Evolutionary conservation across 2,888 invertebrate genomes (phyloP), one percentile per base, ranked within the genome.

Genomic region (Trimorus sp.): DNA sequence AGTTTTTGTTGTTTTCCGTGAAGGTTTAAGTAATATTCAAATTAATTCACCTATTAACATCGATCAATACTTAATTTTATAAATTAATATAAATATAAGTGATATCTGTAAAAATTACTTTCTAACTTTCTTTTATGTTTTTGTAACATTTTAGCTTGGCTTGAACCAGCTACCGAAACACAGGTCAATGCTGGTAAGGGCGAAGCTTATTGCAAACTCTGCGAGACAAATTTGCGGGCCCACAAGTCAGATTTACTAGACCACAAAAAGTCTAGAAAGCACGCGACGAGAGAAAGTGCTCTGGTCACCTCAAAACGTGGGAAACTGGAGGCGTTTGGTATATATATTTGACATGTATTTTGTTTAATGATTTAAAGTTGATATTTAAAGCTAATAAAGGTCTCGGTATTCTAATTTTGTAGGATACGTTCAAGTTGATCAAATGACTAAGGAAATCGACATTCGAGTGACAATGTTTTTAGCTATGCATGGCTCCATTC

Each of bases 301-400:
- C 37, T 60, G n/a, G 26, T 12, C 11, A 60, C 60, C 36, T 60
- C 60, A 42, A 16, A 7, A 45, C 60, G 60, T 45, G 60, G 45
- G 12, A 60, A 15, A 60, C 11, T 60, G 45, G 60, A 60, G 16
- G 12, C 42, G 16, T 60, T 60, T 60, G 60, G 60, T 60, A 60
- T 45, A 60, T 45, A 51, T 51, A 51, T 51, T 14, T 51, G 3
- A 14, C 2, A 14, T 14, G 15, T 14, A 14, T 51, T 54, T 54
- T 54, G 8, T 16, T 26, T 16, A 16, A 36, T 54, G 9, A 54
- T 26, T 26, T 26, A 54, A 26, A 54, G 11, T 54, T n/a, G n/a
- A n/a, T n/a, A n/a, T n/a, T n/a, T n/a, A n/a, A n/a, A n/a, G n/a
- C n/a, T n/a, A n/a, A n/a, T n/a, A n/a, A n/a, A n/a, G n/a, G n/a